phyloP scores from a whole-genome alignment of 2,113 vertebrate genomes.

The Limanda limanda region DNA sequence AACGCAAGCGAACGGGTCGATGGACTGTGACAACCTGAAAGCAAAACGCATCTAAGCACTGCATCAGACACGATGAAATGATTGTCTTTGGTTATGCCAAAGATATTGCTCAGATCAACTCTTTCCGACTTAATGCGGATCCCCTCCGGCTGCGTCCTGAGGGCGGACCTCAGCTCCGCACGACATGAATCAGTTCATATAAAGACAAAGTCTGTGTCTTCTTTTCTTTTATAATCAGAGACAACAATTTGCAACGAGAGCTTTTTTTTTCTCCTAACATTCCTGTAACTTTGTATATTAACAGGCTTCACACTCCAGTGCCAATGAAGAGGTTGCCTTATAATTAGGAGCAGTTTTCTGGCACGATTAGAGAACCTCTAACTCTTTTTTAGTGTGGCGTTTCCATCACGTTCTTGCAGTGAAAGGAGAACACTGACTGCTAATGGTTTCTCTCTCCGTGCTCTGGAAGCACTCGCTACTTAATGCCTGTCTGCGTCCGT shows the following conservation, averaged over 20 bases:
- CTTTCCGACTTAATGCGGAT: slow-evolving; percentile 46
- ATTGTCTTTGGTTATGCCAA: slow-evolving; percentile 81
- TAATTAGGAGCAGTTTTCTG: slow-evolving; percentile 35
- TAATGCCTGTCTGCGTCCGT: slow-evolving; percentile 39
- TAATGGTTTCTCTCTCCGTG: slow-evolving; percentile 25
- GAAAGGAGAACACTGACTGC: slow-evolving; percentile 26
- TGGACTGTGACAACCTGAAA: slow-evolving; percentile 59
- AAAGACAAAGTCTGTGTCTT: slow-evolving; percentile 31
- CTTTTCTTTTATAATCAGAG: slow-evolving; percentile 25
- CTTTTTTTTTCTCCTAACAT: slow-evolving; percentile 16
- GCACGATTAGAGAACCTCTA: slow-evolving; percentile 26
- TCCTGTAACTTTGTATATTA: slow-evolving; percentile 23
- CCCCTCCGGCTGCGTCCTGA: slow-evolving; percentile 48
- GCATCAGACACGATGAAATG: slow-evolving; percentile 66
- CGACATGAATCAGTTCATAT: slow-evolving; percentile 15
- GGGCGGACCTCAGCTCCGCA: slow-evolving; percentile 55
- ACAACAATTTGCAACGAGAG: slow-evolving; percentile 15
- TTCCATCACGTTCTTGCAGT: slow-evolving; percentile 30
- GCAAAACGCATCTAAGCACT: slow-evolving; percentile 39
- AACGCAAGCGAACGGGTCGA: slow-evolving; percentile 37
- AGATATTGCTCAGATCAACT: slow-evolving; percentile 73
- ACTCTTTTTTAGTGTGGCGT: slow-evolving; percentile 35
- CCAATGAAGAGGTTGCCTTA: slow-evolving; percentile 11
- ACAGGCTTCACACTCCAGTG: slow-evolving; percentile 27
- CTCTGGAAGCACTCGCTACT: slow-evolving; percentile 47